A percentile compares a stretch with the other conserved stretches of the same genome.
Evolutionary conservation across 2,797 vertebrate species (phyloP).

Genomic region (Stomatorhinus walkeri): DNA sequence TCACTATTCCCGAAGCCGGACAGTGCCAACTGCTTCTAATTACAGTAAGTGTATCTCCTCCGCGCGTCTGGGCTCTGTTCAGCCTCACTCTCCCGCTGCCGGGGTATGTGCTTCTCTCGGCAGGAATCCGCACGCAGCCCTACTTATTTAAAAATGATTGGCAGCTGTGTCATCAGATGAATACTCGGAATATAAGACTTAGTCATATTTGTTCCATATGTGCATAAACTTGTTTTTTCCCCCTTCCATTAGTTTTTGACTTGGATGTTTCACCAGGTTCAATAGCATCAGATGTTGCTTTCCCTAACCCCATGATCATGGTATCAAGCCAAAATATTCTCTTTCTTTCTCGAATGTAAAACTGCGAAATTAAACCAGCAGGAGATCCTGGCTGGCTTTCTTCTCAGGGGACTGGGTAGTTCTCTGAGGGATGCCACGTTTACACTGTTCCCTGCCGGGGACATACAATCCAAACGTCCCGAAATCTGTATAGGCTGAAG

Average conservation of each 20-base stretch:
- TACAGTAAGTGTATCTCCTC: neutral
- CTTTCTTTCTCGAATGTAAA: neutral
- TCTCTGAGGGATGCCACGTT: neutral
- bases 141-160: neutral
- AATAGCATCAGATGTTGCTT: neutral
- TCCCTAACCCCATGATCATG: neutral
- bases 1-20: neutral
- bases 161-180: neutral
- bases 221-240: neutral
- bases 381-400: neutral
- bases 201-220: neutral
- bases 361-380: neutral
- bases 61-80: neutral
- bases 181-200: neutral
- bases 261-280: neutral
- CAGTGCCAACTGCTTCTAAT: conserved; percentile 3
- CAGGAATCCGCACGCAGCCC: neutral
- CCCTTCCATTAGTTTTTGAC: neutral
- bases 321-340: neutral
- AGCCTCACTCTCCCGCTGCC: no score
- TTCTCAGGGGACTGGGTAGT: neutral
- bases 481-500: neutral
- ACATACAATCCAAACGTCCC: neutral
- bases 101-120: neutral
- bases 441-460: conserved; percentile 20